Evolutionary conservation across 1,140 invertebrate species (phyloP), one percentile per base, ranked within the genome.

Genomic region (Babylonia areolata): DNA sequence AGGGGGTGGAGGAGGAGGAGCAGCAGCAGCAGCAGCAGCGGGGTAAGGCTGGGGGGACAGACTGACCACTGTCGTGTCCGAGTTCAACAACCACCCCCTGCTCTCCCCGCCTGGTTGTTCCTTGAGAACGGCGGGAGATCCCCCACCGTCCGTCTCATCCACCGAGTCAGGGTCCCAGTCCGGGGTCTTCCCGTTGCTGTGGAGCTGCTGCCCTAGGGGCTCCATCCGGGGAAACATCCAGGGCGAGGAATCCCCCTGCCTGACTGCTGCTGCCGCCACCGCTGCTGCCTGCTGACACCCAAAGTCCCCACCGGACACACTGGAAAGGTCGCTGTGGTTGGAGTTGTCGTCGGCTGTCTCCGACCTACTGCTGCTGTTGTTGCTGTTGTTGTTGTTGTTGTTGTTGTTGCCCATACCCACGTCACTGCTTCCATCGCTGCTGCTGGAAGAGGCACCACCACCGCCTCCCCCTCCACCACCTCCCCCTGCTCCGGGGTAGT

Each of bases 221-320:
- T 93, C 93, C 89, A 93, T 93, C 86, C 90, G 88, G n/a, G 93
- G 93, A 77, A 94, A 94, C 87, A 93, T 90, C 93, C 93, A 93
- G 86, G 93, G 93, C 33, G 88, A 89, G 3, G 89, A 90, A 58
- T 91, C 89, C 17, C 58, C 54, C 35, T 82, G 87, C 23, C 58
- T 54, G 75, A 77, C 80, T 33, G 39, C 81, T 42, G 69, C 86
- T 79, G 78, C 37, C 79, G 85, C 28, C 42, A 75, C 86, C 69
- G 78, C 37, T 82, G 85, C 28, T 31, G 80, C 82, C n/a, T 35
- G 86, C 54, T 84, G 85, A 81, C 87, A 78, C 80, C 20, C 87
- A 2, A 89, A 89, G 31, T 92, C 92, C 35, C 88, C 92, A 51
- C 46, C 46, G 17, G 93, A 93, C 84, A 94, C 88, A 71, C 92